Base-by-base conservation (phyloP, 2,888 invertebrate species). In the Phalera bucephala region DNA sequence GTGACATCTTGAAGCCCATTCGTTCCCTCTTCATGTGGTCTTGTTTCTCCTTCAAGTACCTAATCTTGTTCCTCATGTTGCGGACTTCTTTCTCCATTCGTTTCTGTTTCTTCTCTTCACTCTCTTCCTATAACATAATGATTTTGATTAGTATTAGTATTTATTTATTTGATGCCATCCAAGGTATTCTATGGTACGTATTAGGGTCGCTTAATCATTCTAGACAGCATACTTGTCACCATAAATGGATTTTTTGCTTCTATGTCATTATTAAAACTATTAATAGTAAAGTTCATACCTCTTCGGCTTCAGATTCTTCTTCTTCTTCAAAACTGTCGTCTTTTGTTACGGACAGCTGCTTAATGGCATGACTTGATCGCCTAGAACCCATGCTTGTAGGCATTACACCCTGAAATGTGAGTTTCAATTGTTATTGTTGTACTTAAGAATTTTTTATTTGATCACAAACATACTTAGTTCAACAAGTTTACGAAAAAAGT, bases 21-120 rank as follows among this genome's bases (percentile, higher is more conserved):
- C 96, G 90, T 65, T 97, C 97, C 68, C 93, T 94, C 65, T 94
- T 94, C 58, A 96, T 95, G 44, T 94, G 94, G 82, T 87, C 95
- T 92, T 64, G 96, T 78, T 87, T 96, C 92, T 74, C 95, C 80
- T 76, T 94, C 91, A 64, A 90, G 82, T 76, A 94, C 85, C 80
- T 92, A 88, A 66, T 93, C 91, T 80, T 95, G 92, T 72, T 94
- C 90, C 49, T 92, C 92, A 77, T 93, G 89, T 80, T 93, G 75
- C 81, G 93, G 79, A 74, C 90, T 83, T 79, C 93, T 80, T 72
- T 93, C 85, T 71, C 94, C 88, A 75, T 89, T 77, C 80, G 92
- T 91, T 67, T 93, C 72, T 81, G 92, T 74, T 88, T 92, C 79
- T 91, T 93, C 71, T 84, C 91, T 60, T 90, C 91, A 26, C 91